These are phyloP conservation scores for Pterostichus madidus DNA, from an alignment of 2,888 invertebrate genomes.

Conservation along the genomic window DNA sequence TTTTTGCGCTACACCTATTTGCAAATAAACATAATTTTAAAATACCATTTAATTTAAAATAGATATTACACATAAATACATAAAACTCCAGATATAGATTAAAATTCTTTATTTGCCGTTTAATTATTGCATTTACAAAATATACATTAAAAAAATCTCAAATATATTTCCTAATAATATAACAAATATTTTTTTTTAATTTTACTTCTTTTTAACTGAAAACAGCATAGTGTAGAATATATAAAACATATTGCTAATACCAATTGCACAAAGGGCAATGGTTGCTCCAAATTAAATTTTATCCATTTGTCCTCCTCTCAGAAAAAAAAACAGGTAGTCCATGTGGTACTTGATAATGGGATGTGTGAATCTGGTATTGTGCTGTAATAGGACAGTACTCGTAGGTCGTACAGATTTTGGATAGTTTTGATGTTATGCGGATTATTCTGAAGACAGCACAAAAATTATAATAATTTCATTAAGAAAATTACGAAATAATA, in stretches of 20 bases:
- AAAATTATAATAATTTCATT: not conserved
- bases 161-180: not conserved
- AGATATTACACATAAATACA: not conserved
- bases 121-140: not conserved
- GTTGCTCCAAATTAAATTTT: slow-evolving; percentile 75
- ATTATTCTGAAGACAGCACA: slow-evolving; percentile 44
- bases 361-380: slow-evolving; percentile 51
- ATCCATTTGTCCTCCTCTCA: slow-evolving; percentile 70
- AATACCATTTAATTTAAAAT: no score
- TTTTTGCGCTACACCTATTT: no score
- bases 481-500: slow-evolving; percentile 4
- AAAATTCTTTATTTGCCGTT: slow-evolving; percentile 19
- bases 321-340: slow-evolving; percentile 69
- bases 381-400: slow-evolving; percentile 49
- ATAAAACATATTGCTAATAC: slow-evolving; percentile 73
- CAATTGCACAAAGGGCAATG: slow-evolving; percentile 76
- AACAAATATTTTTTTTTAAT: slow-evolving; percentile 13
- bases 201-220: slow-evolving; percentile 59
- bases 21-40: no score
- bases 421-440: slow-evolving; percentile 59
- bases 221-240: slow-evolving; percentile 56
- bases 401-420: slow-evolving; percentile 59
- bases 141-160: not conserved
- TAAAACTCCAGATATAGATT: not conserved
- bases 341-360: slow-evolving; percentile 71